Percentiles rank a stretch among this genome's conserved stretches.
These are phyloP conservation scores for Nomada goodeniana DNA, from an alignment of 2,888 invertebrate species.

Conservation along the genomic window DNA sequence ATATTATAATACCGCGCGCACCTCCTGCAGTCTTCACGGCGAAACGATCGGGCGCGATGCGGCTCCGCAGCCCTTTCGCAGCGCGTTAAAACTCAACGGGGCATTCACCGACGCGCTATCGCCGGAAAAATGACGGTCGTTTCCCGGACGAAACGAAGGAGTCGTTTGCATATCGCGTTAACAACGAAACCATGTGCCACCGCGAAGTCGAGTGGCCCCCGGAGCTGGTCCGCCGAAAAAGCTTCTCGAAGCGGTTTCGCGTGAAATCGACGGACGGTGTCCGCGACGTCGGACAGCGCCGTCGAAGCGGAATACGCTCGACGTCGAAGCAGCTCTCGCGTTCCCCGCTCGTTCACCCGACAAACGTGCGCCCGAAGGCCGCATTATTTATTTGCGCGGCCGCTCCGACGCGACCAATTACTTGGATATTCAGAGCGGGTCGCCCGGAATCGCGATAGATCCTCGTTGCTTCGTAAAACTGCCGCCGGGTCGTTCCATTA, in stretches of 20 bases:
- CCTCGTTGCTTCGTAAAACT: constrained; percentile 71
- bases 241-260: constrained; percentile 1
- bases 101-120: constrained; percentile 60
- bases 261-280: constrained; percentile 17
- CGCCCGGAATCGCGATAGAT: constrained; percentile 51
- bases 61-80: neutral
- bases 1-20: neutral
- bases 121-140: constrained; percentile 58
- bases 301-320: neutral
- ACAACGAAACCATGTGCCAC: constrained; percentile 71
- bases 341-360: neutral
- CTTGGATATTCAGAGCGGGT: constrained; percentile 59
- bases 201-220: constrained; percentile 49
- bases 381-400: constrained; percentile 23
- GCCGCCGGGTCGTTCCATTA: constrained; percentile 70
- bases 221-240: constrained; percentile 62
- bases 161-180: constrained; percentile 73
- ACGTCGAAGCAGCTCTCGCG: neutral
- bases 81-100: constrained; percentile 45
- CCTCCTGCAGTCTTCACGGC: neutral
- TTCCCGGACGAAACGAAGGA: constrained; percentile 70
- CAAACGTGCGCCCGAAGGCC: neutral
- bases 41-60: neutral
- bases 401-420: constrained; percentile 41
- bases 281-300: neutral